Evolutionary conservation across 2,888 invertebrate genomes (phyloP).

Genomic region (Tridacna crocea): DNA sequence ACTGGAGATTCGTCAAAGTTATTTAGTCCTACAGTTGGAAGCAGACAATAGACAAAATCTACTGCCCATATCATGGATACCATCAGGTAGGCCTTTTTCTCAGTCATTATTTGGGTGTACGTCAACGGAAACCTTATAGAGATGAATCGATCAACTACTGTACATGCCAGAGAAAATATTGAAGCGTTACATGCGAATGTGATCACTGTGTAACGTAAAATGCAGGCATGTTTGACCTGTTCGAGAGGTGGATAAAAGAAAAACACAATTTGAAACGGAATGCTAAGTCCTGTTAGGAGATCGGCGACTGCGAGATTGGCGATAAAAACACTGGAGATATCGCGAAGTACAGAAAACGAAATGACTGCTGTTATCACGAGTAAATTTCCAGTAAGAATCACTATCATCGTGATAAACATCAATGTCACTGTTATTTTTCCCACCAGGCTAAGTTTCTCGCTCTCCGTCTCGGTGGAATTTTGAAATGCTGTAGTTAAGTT

Average conservation of each 20-base stretch:
- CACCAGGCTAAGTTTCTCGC: not conserved
- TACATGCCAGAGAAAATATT: slow-evolving; percentile 61
- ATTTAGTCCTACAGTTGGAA: slow-evolving; percentile 53
- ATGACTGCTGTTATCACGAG: slow-evolving; percentile 64
- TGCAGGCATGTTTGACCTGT: slow-evolving; percentile 56
- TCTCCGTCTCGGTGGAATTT: not conserved
- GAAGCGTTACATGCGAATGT: slow-evolving; percentile 65
- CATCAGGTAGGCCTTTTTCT: slow-evolving; percentile 48
- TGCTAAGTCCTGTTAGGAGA: slow-evolving; percentile 63
- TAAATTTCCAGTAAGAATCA: slow-evolving; percentile 63
- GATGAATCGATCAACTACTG: slow-evolving; percentile 64
- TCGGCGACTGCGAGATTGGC: slow-evolving; percentile 70
- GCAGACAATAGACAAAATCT: slow-evolving; percentile 43
- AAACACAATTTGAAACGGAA: slow-evolving; percentile 68
- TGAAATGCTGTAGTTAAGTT: not conserved
- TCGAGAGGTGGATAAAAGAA: slow-evolving; percentile 59
- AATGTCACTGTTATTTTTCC: slow-evolving; percentile 6
- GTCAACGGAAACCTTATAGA: slow-evolving; percentile 62
- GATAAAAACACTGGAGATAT: slow-evolving; percentile 70
- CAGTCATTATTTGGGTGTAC: slow-evolving; percentile 81
- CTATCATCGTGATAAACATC: slow-evolving; percentile 46
- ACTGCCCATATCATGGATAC: slow-evolving; percentile 58
- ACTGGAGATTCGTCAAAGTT: slow-evolving; percentile 50
- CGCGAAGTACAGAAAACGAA: slow-evolving; percentile 58
- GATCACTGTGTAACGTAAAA: slow-evolving; percentile 61